A percentile compares a stretch with the other conserved stretches of the same genome.
Evolutionary conservation across 2,113 vertebrate species (phyloP).

Genomic region (Poeciliopsis prolifica): DNA sequence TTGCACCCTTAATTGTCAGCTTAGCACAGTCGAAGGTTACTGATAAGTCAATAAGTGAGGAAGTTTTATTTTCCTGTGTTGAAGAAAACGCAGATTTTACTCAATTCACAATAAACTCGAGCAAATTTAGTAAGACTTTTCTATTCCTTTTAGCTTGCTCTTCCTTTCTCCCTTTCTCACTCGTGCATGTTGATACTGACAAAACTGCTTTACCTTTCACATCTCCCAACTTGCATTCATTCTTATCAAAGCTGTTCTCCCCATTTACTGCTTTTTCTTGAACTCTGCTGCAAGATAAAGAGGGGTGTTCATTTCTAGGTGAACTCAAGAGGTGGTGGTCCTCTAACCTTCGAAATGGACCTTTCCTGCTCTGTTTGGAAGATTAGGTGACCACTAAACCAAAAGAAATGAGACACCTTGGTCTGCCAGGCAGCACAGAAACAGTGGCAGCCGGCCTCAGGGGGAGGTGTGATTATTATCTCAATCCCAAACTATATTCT

Average conservation of each 20-base stretch:
- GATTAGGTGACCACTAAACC: neutral
- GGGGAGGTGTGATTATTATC: too few relatives aligned
- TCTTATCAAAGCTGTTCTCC: neutral
- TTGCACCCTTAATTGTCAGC: too few relatives aligned
- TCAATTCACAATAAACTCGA: too few relatives aligned
- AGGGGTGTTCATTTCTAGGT: neutral
- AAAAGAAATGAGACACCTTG: neutral
- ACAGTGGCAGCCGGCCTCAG: neutral
- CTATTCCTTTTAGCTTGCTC: neutral
- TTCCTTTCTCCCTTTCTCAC: neutral
- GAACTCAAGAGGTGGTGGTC: too few relatives aligned
- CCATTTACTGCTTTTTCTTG: neutral
- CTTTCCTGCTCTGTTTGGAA: neutral
- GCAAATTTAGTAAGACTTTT: neutral
- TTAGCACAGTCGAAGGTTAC: too few relatives aligned
- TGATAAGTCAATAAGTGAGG: too few relatives aligned
- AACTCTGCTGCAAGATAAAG: neutral
- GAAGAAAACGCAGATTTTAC: too few relatives aligned
- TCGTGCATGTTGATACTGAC: neutral
- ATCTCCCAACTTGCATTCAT: neutral
- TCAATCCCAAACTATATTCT: neutral
- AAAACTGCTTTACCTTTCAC: neutral
- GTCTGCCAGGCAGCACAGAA: neutral
- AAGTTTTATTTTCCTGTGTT: too few relatives aligned
- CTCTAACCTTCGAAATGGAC: neutral